These are phyloP conservation scores for Lasioglossum morio DNA, from an alignment of 2,888 invertebrate species.

Conservation along the genomic window DNA sequence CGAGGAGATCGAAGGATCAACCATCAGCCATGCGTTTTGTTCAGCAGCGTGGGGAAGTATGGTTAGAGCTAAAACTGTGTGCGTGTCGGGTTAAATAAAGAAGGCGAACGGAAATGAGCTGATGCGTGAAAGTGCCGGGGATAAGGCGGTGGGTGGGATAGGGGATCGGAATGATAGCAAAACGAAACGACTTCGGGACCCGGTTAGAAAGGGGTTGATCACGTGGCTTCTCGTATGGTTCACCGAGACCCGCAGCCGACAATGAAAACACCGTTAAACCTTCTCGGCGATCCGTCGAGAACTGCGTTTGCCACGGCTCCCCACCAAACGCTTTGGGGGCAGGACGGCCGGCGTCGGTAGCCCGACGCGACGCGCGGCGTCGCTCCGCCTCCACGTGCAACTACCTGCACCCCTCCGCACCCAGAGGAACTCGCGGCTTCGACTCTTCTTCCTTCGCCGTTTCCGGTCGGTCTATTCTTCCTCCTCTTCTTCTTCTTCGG, in stretches of 20 bases:
- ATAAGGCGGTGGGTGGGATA: neutral
- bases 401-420: constrained; percentile 60
- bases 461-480: constrained; percentile 25
- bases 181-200: neutral
- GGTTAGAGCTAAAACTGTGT: neutral
- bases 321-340: constrained; percentile 76
- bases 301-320: constrained; percentile 78
- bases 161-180: no score
- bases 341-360: constrained; percentile 69
- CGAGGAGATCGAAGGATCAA: neutral
- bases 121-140: neutral
- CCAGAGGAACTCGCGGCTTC: neutral
- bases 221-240: constrained; percentile 59
- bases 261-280: constrained; percentile 74
- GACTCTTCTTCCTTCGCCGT: constrained; percentile 30
- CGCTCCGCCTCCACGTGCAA: constrained; percentile 81
- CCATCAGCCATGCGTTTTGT: neutral
- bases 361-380: constrained; percentile 79
- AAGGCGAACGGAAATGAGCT: neutral
- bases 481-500: neutral
- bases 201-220: constrained; percentile 37
- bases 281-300: constrained; percentile 79
- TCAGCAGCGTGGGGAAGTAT: neutral
- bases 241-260: constrained; percentile 29
- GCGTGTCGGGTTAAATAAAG: neutral